phyloP scores from a whole-genome alignment of 2,888 invertebrate species.

The Drepana falcataria region DNA sequence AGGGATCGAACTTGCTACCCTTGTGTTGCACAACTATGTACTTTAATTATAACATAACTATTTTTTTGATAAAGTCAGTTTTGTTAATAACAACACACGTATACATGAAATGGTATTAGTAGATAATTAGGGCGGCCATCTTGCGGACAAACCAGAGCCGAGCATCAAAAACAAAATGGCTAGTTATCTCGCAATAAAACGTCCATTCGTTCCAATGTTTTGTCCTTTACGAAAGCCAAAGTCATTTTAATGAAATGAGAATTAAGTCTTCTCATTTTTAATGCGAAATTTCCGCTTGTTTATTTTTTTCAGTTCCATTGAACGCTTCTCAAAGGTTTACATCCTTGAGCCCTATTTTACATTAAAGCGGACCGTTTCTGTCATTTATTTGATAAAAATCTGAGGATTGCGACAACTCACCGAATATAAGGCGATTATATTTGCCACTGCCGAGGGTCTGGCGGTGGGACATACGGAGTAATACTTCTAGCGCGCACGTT shows the following conservation, averaged over 20 bases:
- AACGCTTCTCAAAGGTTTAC: slow-evolving; percentile 1
- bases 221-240: no score
- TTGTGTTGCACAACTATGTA: no score
- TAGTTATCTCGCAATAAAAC: no score
- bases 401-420: slow-evolving; percentile 12
- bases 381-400: slow-evolving; percentile 22
- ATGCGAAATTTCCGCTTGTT: background rate
- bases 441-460: slow-evolving; percentile 8
- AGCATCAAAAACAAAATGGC: no score
- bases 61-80: no score
- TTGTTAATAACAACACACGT: no score
- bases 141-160: no score
- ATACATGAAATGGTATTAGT: no score
- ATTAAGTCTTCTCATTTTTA: background rate
- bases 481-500: background rate
- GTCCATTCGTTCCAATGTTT: no score
- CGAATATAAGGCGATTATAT: slow-evolving; percentile 23
- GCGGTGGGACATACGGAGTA: background rate
- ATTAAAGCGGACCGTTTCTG: slow-evolving; percentile 1
- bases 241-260: background rate
- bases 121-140: no score
- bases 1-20: no score
- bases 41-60: no score
- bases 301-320: background rate
- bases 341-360: slow-evolving; percentile 2